Evolutionary conservation across 2,888 invertebrate genomes (phyloP).

Genomic region (Melieria picta): DNA sequence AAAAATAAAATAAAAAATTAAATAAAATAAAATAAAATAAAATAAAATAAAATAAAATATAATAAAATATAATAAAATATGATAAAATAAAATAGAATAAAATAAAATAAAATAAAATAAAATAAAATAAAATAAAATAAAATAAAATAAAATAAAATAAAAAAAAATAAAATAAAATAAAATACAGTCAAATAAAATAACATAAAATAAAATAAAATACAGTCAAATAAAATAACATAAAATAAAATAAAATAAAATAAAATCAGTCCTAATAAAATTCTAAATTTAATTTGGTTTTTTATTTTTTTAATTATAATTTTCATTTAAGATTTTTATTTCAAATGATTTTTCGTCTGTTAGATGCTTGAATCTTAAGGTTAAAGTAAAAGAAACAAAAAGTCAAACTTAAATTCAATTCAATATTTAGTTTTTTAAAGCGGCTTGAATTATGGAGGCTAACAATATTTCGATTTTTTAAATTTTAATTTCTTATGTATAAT

Average conservation of each 20-base stretch:
- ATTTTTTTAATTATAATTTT: too few species aligned
- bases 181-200: background rate
- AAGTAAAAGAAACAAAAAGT: background rate
- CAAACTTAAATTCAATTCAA: background rate
- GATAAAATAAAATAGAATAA: constrained; percentile 8
- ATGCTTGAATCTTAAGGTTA: too few species aligned
- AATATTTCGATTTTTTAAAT: too few species aligned
- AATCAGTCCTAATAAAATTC: background rate
- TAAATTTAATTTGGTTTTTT: too few species aligned
- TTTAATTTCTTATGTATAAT: too few species aligned
- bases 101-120: background rate
- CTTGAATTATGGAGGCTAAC: too few species aligned
- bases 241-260: constrained; percentile 2
- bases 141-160: constrained; percentile 1
- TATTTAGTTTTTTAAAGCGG: too few species aligned
- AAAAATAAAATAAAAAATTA: background rate
- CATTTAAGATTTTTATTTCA: too few species aligned
- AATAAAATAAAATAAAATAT: background rate
- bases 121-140: background rate
- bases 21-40: background rate
- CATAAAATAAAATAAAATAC: background rate
- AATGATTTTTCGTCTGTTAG: too few species aligned
- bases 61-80: constrained; percentile 9
- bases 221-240: background rate
- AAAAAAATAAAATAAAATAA: constrained; percentile 5